Conservation (phyloP, 2,797 vertebrate species). For the Enteromius treurensis region DNA sequence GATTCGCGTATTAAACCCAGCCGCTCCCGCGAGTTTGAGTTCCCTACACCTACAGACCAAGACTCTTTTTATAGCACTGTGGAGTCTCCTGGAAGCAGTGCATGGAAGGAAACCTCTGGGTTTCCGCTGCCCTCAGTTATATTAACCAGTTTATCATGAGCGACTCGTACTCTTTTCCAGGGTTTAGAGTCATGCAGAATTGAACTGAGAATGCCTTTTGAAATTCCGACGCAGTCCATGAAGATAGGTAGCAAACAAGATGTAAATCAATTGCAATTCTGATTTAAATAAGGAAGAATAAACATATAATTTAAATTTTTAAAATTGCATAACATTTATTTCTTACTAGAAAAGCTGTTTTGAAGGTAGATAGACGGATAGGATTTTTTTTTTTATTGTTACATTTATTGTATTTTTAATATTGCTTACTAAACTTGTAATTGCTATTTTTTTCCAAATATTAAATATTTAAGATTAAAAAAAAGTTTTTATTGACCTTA, state of each 20-base stretch:
- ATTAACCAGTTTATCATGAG: background rate
- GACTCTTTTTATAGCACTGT: background rate
- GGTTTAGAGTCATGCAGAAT: background rate
- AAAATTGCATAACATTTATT: background rate
- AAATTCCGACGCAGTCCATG: background rate
- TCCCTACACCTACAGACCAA: slow-evolving; percentile 15
- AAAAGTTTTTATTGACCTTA: background rate
- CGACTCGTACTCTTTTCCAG: background rate
- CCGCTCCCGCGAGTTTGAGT: slow-evolving; percentile 37
- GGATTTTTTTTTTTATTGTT: no score
- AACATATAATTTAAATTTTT: background rate
- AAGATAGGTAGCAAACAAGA: background rate
- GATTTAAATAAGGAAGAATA: background rate
- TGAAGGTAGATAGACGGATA: background rate
- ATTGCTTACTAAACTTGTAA: no score
- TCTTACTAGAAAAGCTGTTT: background rate
- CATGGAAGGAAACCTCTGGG: slow-evolving; percentile 32
- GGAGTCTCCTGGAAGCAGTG: background rate
- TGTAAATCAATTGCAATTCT: background rate
- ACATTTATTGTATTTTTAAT: no score
- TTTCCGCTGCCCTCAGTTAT: slow-evolving; percentile 17
- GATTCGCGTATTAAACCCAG: slow-evolving; percentile 21
- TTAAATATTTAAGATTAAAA: no score
- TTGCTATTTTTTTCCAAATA: no score
- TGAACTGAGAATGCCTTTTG: background rate